Conservation (phyloP, 2,113 vertebrate species). For the Promerops cafer region DNA sequence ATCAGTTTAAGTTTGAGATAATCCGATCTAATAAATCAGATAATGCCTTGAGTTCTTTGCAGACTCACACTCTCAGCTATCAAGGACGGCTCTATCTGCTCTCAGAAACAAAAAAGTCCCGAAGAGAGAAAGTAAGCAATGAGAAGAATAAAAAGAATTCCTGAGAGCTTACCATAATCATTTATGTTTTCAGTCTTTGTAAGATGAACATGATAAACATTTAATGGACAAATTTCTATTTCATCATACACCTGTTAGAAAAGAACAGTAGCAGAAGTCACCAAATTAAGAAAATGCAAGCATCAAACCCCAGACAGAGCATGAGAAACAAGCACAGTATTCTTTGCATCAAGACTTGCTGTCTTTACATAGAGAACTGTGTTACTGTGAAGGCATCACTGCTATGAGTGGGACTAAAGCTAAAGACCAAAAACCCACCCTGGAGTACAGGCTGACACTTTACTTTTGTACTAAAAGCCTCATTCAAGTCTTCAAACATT, state of each 20-base stretch:
- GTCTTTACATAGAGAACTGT: not conserved
- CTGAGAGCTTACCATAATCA: conserved; percentile 82
- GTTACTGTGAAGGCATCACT: not conserved
- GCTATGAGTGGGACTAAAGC: not conserved
- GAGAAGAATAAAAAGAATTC: not conserved
- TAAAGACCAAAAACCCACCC: not conserved
- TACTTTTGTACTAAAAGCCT: not conserved
- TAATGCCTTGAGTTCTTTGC: accelerated
- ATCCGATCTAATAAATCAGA: too few relatives aligned
- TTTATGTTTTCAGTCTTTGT: conserved; percentile 69
- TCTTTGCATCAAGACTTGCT: not conserved
- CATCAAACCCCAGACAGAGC: not conserved
- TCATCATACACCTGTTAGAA: conserved; percentile 79
- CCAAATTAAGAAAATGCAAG: not conserved
- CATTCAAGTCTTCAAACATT: not conserved
- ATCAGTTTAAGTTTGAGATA: not conserved
- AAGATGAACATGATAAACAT: conserved; percentile 77
- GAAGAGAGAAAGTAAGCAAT: not conserved
- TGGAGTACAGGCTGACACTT: not conserved
- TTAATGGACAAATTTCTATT: conserved; percentile 83
- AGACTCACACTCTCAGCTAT: not conserved
- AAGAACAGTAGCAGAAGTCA: not conserved
- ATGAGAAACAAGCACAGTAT: not conserved
- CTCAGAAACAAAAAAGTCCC: not conserved
- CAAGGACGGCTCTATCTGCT: not conserved